A percentile compares a stretch with the other conserved stretches of the same genome.
Conservation (phyloP, 2,113 vertebrate species). For the Muscicapa adusta region DNA sequence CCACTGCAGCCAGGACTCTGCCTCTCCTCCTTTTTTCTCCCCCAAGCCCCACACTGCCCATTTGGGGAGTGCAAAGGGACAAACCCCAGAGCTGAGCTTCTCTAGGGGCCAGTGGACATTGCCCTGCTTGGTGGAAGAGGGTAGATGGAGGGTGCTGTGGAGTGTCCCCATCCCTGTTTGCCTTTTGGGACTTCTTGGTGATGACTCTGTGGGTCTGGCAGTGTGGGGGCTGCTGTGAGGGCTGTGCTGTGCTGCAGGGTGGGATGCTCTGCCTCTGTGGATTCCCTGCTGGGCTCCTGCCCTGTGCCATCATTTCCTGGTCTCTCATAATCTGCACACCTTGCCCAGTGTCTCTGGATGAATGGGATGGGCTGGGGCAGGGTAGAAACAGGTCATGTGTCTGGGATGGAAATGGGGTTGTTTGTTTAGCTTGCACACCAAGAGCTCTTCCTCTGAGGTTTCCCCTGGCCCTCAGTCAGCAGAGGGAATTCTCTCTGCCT, state of each 20-base stretch:
- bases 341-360: not conserved
- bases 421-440: not conserved
- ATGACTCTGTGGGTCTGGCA: not conserved
- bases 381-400: fast-evolving
- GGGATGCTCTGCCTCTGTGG: not conserved
- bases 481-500: slow-evolving; percentile 28
- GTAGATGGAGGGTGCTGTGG: not conserved
- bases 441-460: not conserved
- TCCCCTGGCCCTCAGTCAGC: not conserved
- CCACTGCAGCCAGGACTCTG: not conserved
- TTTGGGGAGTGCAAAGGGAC: not conserved
- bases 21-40: not conserved
- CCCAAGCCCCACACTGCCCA: not conserved
- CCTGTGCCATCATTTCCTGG: fast-evolving
- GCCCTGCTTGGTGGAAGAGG: not conserved
- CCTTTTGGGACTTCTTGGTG: not conserved
- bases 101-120: fast-evolving
- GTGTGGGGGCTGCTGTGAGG: fast-evolving
- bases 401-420: not conserved
- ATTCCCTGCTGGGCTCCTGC: not conserved
- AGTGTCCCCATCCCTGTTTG: fast-evolving
- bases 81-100: not conserved
- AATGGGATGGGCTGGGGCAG: fast-evolving
- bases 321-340: not conserved
- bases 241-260: not conserved